Evolutionary conservation across 1,140 invertebrate species (phyloP).

Genomic region (Lanistes nyassanus): DNA sequence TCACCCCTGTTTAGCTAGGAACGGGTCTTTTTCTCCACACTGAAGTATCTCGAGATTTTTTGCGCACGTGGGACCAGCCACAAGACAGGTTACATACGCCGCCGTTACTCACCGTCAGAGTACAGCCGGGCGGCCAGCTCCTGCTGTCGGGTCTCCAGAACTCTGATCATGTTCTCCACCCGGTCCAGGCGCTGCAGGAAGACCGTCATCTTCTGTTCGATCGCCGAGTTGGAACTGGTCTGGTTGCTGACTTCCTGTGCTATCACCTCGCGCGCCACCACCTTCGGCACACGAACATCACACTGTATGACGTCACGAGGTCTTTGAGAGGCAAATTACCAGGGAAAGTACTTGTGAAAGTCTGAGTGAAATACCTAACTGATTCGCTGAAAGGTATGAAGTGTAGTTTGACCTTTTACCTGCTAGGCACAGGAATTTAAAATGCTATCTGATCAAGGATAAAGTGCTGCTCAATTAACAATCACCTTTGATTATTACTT

Average conservation of each 20-base stretch:
- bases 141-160: conserved; percentile 31
- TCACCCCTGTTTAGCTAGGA: too few species aligned
- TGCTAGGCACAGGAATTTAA: too few species aligned
- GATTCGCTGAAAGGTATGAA: too few species aligned
- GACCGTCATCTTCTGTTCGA: conserved; percentile 35
- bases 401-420: too few species aligned
- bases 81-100: not conserved
- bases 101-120: conserved; percentile 39
- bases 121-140: conserved; percentile 37
- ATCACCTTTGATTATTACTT: too few species aligned
- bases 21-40: too few species aligned
- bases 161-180: conserved; percentile 24
- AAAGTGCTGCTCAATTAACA: too few species aligned
- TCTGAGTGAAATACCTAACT: too few species aligned
- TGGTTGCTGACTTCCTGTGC: conserved; percentile 48
- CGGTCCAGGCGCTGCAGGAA: conserved; percentile 36
- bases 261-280: conserved; percentile 35
- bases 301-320: not conserved
- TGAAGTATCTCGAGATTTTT: too few species aligned
- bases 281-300: conserved; percentile 2
- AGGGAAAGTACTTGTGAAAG: too few species aligned
- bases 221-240: conserved; percentile 32
- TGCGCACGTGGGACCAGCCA: not conserved
- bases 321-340: too few species aligned
- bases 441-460: too few species aligned